Evolutionary conservation across 2,797 vertebrate species (phyloP).

Genomic region (Catharus ustulatus): DNA sequence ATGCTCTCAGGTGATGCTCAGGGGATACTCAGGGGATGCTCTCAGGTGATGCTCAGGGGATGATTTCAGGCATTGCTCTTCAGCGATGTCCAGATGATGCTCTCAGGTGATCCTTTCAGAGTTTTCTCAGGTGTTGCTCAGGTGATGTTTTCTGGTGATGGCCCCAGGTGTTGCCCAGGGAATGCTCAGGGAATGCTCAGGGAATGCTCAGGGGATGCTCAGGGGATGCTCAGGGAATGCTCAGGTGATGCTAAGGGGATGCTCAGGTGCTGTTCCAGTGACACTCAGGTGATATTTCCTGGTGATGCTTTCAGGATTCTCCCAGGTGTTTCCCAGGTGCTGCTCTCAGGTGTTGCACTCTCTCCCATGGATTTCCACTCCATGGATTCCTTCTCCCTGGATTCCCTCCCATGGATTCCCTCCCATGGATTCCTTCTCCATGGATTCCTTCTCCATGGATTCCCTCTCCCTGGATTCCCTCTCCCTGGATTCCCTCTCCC

Average conservation of each 20-base stretch:
- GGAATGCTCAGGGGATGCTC: neutral
- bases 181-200: neutral
- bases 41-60: neutral
- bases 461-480: no score
- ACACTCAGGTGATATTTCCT: no score
- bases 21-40: neutral
- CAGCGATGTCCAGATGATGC: no score
- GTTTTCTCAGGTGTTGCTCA: neutral
- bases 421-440: neutral
- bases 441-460: neutral
- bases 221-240: no score
- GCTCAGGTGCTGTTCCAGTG: neutral
- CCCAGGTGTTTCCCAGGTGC: neutral
- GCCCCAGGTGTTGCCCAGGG: neutral
- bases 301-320: no score
- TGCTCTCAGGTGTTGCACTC: neutral
- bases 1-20: neutral
- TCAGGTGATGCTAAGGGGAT: no score
- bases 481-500: neutral
- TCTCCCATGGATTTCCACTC: neutral
- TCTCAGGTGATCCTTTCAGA: no score
- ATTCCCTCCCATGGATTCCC: no score
- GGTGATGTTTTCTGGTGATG: neutral
- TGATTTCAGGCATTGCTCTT: no score
- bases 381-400: no score